A percentile compares a stretch with the other conserved stretches of the same genome.
Evolutionary conservation across 1,140 invertebrate genomes (phyloP).

Genomic region (Drosophila parvula): DNA sequence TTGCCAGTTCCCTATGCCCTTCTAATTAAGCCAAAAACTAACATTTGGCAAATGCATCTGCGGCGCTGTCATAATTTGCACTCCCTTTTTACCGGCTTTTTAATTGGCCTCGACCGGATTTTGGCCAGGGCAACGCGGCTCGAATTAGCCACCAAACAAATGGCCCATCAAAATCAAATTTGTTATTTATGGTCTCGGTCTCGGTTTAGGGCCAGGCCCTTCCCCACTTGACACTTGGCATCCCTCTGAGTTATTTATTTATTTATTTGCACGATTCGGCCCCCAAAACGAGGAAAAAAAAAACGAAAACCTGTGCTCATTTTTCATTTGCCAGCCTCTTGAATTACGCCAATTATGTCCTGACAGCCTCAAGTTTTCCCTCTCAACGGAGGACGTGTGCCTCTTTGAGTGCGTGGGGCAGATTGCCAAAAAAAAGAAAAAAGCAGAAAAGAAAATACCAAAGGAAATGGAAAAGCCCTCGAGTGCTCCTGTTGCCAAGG

Average conservation of each 20-base stretch:
- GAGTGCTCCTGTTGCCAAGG: slow-evolving; percentile 45
- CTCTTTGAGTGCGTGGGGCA: slow-evolving; percentile 49
- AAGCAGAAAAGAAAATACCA: background rate
- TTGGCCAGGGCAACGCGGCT: slow-evolving; percentile 16
- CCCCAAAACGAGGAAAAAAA: background rate
- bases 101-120: slow-evolving; percentile 60
- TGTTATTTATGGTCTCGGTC: slow-evolving; percentile 68
- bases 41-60: slow-evolving; percentile 72
- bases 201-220: background rate
- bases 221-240: slow-evolving; percentile 40
- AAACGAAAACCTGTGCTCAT: slow-evolving; percentile 50
- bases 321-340: slow-evolving; percentile 62
- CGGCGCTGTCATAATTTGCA: slow-evolving; percentile 58
- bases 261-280: slow-evolving; percentile 58
- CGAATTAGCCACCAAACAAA: slow-evolving; percentile 55
- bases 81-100: slow-evolving; percentile 60
- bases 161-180: slow-evolving; percentile 73
- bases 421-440: slow-evolving; percentile 40
- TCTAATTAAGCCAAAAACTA: slow-evolving; percentile 69
- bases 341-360: slow-evolving; percentile 75
- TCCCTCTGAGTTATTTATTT: slow-evolving; percentile 65
- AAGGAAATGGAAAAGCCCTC: slow-evolving; percentile 23
- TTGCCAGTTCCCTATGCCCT: slow-evolving; percentile 5
- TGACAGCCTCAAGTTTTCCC: slow-evolving; percentile 66
- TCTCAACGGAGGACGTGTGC: slow-evolving; percentile 27